Percentiles rank a stretch among this genome's conserved stretches.
Evolutionary conservation across 2,888 invertebrate species (phyloP).

Genomic region (Aplocera efformata): DNA sequence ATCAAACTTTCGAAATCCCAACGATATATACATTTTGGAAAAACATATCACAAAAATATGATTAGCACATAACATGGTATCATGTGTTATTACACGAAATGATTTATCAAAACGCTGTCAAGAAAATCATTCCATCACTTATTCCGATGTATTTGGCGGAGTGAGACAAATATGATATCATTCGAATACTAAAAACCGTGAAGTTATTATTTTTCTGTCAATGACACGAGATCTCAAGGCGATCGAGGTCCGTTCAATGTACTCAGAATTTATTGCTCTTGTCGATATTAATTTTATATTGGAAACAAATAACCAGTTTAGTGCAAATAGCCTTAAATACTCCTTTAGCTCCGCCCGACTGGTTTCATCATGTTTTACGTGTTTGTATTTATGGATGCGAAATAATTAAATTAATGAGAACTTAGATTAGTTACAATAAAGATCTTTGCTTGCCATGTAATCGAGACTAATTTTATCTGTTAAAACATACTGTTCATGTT

Average conservation of each 20-base stretch:
- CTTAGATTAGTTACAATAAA: not conserved
- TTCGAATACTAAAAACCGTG: conserved; percentile 27
- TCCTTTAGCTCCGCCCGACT: conserved; percentile 10
- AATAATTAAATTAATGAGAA: not conserved
- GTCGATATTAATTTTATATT: conserved; percentile 40
- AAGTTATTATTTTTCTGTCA: conserved; percentile 37
- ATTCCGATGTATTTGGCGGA: conserved; percentile 10
- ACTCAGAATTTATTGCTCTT: conserved; percentile 53
- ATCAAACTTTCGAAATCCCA: too few relatives aligned
- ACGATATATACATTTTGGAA: too few relatives aligned
- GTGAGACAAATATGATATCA: conserved; percentile 30
- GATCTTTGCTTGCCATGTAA: too few relatives aligned
- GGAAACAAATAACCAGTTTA: conserved; percentile 37
- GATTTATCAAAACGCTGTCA: not conserved
- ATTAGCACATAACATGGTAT: too few relatives aligned
- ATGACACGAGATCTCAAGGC: conserved; percentile 63
- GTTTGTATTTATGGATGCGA: conserved; percentile 3
- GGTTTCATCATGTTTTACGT: conserved; percentile 7
- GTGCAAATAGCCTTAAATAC: conserved; percentile 28
- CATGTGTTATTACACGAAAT: not conserved
- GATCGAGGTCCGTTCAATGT: conserved; percentile 67
- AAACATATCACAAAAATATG: too few relatives aligned
- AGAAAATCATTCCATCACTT: conserved; percentile 4
- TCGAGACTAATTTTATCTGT: too few relatives aligned
- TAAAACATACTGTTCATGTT: too few relatives aligned